Evolutionary conservation across 2,888 invertebrate species (phyloP), one percentile per base, ranked within the genome.

Genomic region (Drosophila vallismaia): DNA sequence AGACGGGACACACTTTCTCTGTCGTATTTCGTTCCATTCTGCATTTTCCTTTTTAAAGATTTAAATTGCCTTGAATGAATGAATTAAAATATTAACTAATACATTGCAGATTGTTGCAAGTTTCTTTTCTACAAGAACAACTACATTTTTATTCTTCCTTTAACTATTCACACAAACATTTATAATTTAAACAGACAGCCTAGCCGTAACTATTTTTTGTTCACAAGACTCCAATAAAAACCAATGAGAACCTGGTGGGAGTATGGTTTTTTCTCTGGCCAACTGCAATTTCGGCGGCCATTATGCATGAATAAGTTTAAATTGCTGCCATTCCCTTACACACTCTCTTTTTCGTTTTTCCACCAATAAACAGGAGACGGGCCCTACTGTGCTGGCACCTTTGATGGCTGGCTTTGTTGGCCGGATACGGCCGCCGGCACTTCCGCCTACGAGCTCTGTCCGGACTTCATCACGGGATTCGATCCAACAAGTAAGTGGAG

Each of bases 391-490:
- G 93, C 93, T 48, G 94, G 95, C 74, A 94, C 95, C 29, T 97
- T 95, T 92, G 97, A 97, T 92, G 94, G 95, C 53, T 97, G 96
- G 96, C 93, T 95, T 28, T 97, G 97, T 91, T 95, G 95, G 91
- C 95, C 95, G 71, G 94, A 94, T 92, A 96, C 97, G 10, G 92
- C 93, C 40, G 93, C 94, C 82, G 96, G 95, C 80, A 89, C 92
- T 76, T 93, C 93, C 58, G 96, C 95, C 40, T 93, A 92, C 91
- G 94, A 94, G 74, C 93, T 92, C 64, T 96, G 96, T 90, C 96
- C 96, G n/a, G 93, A 91, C 77, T 96, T 96, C 91, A 94, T 96
- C 80, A 93, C 94, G 50, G 96, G 96, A 83, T 96, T 96, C 91
- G 95, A 95, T 89, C 93, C 94, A 58, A 93, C 93, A 78, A 92